Evolutionary conservation across 2,113 vertebrate species (phyloP).

Genomic region (Paedocypris sp.): DNA sequence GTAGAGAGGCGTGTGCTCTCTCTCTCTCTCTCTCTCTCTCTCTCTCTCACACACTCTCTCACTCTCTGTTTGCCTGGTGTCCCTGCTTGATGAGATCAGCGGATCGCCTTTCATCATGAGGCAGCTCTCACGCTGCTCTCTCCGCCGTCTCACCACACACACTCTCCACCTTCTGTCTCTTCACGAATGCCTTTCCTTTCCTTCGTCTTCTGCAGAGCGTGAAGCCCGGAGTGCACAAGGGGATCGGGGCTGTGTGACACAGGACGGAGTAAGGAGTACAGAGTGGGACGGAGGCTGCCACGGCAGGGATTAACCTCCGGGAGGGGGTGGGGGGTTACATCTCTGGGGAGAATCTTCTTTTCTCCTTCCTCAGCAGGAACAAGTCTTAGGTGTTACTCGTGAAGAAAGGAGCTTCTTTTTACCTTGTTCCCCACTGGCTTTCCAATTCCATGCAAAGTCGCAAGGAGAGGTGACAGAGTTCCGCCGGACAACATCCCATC

Average conservation of each 20-base stretch:
- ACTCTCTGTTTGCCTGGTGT: slow-evolving; percentile 48
- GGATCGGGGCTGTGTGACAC: not conserved
- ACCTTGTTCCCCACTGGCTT: not conserved
- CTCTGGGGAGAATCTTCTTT: slow-evolving; percentile 44
- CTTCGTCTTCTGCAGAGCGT: not conserved
- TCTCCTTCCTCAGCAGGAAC: slow-evolving; percentile 29
- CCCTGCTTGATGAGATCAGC: slow-evolving; percentile 60
- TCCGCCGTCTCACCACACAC: slow-evolving; percentile 16
- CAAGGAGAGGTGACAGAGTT: not conserved
- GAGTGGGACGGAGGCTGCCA: slow-evolving; percentile 43
- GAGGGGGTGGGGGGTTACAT: slow-evolving; percentile 43
- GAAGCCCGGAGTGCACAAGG: slow-evolving; percentile 15
- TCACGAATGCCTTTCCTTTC: not conserved
- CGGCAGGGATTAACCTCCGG: slow-evolving; percentile 55
- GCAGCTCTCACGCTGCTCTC: slow-evolving; percentile 28
- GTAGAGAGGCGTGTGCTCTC: slow-evolving; percentile 41
- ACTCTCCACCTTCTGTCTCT: slow-evolving; percentile 2
- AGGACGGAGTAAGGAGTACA: slow-evolving; percentile 6
- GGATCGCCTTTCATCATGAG: slow-evolving; percentile 53
- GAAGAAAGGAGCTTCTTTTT: slow-evolving; percentile 1
- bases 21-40: slow-evolving; percentile 47
- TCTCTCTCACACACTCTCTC: slow-evolving; percentile 43
- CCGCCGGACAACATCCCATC: not conserved
- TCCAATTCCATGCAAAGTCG: not conserved
- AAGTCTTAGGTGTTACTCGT: not conserved